Evolutionary conservation across 1,140 invertebrate genomes (phyloP).

Genomic region (Anthonomus grandis): DNA sequence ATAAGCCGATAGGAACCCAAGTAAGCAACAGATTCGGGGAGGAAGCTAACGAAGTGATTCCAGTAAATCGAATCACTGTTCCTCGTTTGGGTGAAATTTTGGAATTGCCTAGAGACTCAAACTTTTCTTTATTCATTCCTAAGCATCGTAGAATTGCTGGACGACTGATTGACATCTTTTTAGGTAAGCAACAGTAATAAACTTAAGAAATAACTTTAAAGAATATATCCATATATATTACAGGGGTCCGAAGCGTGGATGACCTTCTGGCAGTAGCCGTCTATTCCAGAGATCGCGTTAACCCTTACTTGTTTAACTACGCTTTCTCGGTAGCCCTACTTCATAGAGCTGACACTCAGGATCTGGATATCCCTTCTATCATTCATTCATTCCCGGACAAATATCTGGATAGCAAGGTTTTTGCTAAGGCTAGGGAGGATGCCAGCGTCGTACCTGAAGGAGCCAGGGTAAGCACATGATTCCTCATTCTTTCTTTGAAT

Average conservation of each 20-base stretch:
- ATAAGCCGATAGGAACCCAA: conserved; percentile 26
- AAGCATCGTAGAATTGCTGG: conserved; percentile 66
- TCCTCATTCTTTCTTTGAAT: neutral
- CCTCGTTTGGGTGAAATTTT: conserved; percentile 66
- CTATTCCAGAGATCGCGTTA: conserved; percentile 70
- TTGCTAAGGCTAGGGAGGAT: conserved; percentile 64
- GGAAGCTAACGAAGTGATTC: conserved; percentile 54
- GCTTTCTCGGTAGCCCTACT: conserved; percentile 70
- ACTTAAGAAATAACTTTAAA: too few species aligned
- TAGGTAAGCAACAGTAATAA: conserved; percentile 44
- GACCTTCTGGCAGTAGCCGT: conserved; percentile 67
- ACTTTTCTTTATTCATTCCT: conserved; percentile 74
- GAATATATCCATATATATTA: neutral
- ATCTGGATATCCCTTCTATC: conserved; percentile 66
- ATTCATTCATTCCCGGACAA: conserved; percentile 74
- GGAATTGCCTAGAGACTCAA: conserved; percentile 61
- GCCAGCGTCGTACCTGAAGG: conserved; percentile 61
- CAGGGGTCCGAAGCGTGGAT: conserved; percentile 63
- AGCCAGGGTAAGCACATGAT: conserved; percentile 49
- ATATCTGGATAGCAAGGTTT: conserved; percentile 69
- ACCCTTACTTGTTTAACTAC: conserved; percentile 76
- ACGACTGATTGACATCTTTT: conserved; percentile 68
- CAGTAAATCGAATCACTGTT: conserved; percentile 62
- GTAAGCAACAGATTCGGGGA: conserved; percentile 53
- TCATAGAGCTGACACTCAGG: conserved; percentile 71